Evolutionary conservation across 37 sponge, comb jelly and placozoan species (phyloP), one percentile per base, ranked within the genome.

Genomic region (Eunapius fragilis): DNA sequence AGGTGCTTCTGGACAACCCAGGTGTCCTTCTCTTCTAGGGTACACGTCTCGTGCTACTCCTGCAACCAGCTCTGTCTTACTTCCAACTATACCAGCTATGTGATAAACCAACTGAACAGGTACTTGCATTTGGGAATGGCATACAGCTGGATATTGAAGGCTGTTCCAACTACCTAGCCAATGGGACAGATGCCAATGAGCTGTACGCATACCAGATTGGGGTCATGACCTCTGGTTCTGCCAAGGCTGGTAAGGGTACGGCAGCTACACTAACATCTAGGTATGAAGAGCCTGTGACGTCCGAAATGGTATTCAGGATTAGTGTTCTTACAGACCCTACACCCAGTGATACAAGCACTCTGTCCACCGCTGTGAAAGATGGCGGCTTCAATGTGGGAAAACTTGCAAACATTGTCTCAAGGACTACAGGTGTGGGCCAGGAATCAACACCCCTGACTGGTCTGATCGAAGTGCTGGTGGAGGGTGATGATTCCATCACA

Each of bases 111-210:
- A 70, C 84, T 2, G 27, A 47, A 2, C 78, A 92, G 7, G 70
- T 94, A 0, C 75, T 94, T 13, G 68, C 19, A 17, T 35, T 97
- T 47, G 94, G 78, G 70, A 31, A 69, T 3, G 35, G 28, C 6
- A 82, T 85, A 0, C n/a, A 48, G 23, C 70, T 92, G 25, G 74
- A 31, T 26, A 78, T 97, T 0, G 87, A 79, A 37, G 90, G 95
- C 13, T 97, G 97, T 89, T 87, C 89, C 6, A 93, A 97, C 49
- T 38, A 92, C 6, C 69, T 97, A 74, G 68, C 76, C 19, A 86
- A 92, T 76, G 91, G 93, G 38, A 67, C 50, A 22, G 75, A 94
- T 74, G 95, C 95, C 7, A 74, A 87, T 69, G 68, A 80, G 19
- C 71, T 87, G 30, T 91, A 96, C 68, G 67, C 32, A 23, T 69